Evolutionary conservation across 1,140 invertebrate species (phyloP), one percentile per base, ranked within the genome.

Genomic region (Holotrichia oblita): DNA sequence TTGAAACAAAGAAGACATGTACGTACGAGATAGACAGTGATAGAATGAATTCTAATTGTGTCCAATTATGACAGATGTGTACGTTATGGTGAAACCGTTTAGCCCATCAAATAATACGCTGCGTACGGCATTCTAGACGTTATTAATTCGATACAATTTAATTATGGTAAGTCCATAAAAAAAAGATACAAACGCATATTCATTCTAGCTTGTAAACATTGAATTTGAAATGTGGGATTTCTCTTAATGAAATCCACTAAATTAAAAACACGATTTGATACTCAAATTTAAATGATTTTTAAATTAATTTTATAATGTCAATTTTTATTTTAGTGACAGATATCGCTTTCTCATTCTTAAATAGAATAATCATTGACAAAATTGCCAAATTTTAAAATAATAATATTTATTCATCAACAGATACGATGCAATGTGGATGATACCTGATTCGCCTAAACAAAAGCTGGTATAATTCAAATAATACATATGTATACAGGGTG

Each of bases 141-240:
- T 69, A 69, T 69, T 20, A 22, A 22, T 17, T 69, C 61, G 22
- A 27, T 24, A 10, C 20, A 20, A 69, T 55, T 55, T n/a, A 69
- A 69, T 69, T 69, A 69, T 69, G 61, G 61, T 69, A 34, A 69
- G 61, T 69, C 27, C 2, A 48, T 3, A 48, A 24, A 34, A 69
- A 9, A 69, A n/a, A n/a, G n/a, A n/a, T n/a, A n/a, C n/a, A n/a
- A 17, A 55, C 6, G 48, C 48, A 2, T 17, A 55, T 55, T 34
- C 48, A 14, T n/a, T 17, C 27, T 34, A 34, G 27, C 4, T 34
- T 34, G 27, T 34, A 34, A 34, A 34, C 27, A 34, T 2, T 34
- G 27, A 4, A 34, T 34, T 34, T 17, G 14, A 55, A 55, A 55
- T 17, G 48, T 34, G n/a, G 14, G 48, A 48, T 48, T 8, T n/a